phyloP scores from a whole-genome alignment of 2,888 invertebrate species.

The Mimas tiliae region DNA sequence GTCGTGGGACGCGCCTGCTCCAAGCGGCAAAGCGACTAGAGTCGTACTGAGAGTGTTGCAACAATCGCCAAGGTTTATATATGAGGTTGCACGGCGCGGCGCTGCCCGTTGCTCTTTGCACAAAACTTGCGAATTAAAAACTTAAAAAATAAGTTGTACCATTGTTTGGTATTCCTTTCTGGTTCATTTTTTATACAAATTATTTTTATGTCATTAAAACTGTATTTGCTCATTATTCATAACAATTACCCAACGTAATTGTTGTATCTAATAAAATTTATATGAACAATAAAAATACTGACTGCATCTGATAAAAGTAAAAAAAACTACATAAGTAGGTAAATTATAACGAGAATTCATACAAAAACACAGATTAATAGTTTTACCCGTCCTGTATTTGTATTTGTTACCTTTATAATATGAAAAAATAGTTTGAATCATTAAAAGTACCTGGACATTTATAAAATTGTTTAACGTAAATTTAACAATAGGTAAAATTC shows the following conservation, averaged over 20 bases:
- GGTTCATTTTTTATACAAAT: neutral
- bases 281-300: neutral
- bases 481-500: neutral
- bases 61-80: constrained; percentile 81
- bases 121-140: constrained; percentile 46
- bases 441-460: neutral
- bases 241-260: neutral
- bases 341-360: neutral
- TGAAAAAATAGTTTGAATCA: neutral
- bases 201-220: neutral
- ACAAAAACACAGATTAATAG: neutral
- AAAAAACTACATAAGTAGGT: neutral
- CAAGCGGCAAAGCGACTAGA: constrained; percentile 86
- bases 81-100: constrained; percentile 71
- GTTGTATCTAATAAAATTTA: neutral
- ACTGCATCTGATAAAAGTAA: neutral
- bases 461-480: neutral
- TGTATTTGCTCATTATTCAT: neutral
- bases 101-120: constrained; percentile 57
- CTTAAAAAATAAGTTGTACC: neutral
- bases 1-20: constrained; percentile 75
- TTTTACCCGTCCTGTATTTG: neutral
- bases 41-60: constrained; percentile 84
- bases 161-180: neutral
- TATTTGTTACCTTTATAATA: neutral